Evolutionary conservation across 1,140 invertebrate genomes (phyloP), one percentile per base, ranked within the genome.

Genomic region (Nylanderia fulva): DNA sequence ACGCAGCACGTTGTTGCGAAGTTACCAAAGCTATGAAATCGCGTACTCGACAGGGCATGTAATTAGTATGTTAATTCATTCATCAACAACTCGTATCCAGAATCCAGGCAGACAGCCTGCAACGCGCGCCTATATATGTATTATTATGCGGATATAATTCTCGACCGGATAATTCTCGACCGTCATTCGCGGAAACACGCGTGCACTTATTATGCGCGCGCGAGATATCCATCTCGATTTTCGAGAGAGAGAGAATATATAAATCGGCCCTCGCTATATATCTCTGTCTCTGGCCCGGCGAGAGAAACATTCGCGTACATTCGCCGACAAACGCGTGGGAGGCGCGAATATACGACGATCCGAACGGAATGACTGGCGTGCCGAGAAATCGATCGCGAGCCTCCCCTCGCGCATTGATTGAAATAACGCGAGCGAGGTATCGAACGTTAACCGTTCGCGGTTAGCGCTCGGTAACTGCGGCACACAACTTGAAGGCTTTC

Each of bases 31-130:
- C 77, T 18, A 36, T 33, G 77, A 72, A 72, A 82, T 82, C 77
- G 77, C 66, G 29, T 71, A 68, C 77, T 82, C 45, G 66, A 60
- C 66, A 24, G 66, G 33, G 11, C 52, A 71, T 72, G 77, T 82
- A 72, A 82, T 82, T 82, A 82, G 77, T 72, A 82, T 82, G 77
- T 72, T 82, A 72, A 82, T 82, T 82, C 77, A 82, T 82, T 82
- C 77, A 58, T 68, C 54, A 82, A 82, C 77, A 60, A 82, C 66
- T 82, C 66, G 33, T n/a, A 72, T 71, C 66, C 66, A 42, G 64
- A 52, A 80, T 80, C 64, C 24, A 9, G 52, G 69, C 45, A 48
- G 24, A 15, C 77, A 82, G 58, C 64, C 77, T 71, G 39, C 63
- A 24, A 27, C 27, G 24, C 24, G 64, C 72, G 36, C n/a, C n/a